phyloP scores from a whole-genome alignment of 2,888 invertebrate genomes.

The Acheta domesticus region DNA sequence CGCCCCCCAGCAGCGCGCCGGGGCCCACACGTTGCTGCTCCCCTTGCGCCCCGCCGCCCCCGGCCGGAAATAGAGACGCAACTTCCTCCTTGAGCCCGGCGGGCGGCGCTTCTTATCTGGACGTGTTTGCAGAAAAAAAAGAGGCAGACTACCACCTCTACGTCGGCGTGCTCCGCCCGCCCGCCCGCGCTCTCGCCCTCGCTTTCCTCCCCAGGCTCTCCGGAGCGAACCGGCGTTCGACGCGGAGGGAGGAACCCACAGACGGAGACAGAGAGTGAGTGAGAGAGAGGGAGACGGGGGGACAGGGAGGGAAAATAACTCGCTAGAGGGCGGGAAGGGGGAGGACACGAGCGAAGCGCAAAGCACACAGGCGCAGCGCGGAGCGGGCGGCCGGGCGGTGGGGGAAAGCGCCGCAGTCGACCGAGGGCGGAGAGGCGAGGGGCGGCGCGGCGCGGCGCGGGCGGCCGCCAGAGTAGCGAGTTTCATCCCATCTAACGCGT shows the following conservation, averaged over 20 bases:
- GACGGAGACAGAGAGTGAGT: neutral
- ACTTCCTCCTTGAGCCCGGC: neutral
- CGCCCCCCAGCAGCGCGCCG: neutral
- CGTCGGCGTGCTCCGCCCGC: neutral
- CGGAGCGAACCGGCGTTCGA: neutral
- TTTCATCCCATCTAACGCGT: slow-evolving; percentile 5
- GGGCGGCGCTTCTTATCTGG: neutral
- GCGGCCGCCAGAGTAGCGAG: neutral
- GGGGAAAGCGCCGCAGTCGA: neutral
- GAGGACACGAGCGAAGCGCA: neutral
- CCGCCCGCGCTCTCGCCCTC: neutral
- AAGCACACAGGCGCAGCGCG: neutral
- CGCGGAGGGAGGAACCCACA: neutral
- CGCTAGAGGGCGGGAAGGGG: neutral
- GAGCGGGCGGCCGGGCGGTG: neutral
- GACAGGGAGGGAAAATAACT: neutral
- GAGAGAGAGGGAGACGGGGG: neutral
- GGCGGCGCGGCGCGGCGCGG: neutral
- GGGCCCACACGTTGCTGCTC: neutral
- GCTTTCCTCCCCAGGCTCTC: neutral
- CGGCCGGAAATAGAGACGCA: slow-evolving; percentile 3
- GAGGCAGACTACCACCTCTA: neutral
- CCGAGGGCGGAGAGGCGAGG: neutral
- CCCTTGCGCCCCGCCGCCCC: neutral
- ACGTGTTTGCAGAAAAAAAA: slow-evolving; percentile 18